Base-by-base conservation (phyloP, 2,797 vertebrate species). In the Hyperoplus immaculatus region DNA sequence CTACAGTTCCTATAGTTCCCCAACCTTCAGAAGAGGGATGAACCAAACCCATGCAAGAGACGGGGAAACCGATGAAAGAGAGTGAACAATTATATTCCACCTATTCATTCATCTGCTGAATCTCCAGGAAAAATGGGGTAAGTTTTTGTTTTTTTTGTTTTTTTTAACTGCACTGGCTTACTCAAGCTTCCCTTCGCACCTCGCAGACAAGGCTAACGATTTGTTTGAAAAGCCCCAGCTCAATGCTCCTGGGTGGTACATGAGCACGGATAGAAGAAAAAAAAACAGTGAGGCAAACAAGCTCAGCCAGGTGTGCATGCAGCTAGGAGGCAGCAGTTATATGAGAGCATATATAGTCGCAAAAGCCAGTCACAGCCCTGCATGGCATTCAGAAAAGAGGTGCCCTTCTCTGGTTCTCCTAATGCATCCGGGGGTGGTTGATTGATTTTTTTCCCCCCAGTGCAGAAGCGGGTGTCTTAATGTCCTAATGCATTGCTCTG, bases 401-500 rank as follows among this genome's bases (percentile, higher is more conserved):
- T 92, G 94, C 91, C 94, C 91, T 92, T 94, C 89, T 88, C 87
- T 75, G 84, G 29, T 29, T 29, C 87, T 90, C 90, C 87, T 92
- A 91, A 94, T 93, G 91, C 87, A 87, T 90, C 91, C 62, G 81
- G 81, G 87, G 88, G 89, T 81, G 91, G 59, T 75, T 92, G 94
- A 95, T 94, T 94, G 94, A 95, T 95, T 95, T 92, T 92, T 90
- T 86, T 29, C 29, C 29, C 29, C 29, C 29, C 29, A 29, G 90
- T 46, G 63, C 90, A 86, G 90, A 83, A 87, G 89, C 92, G 87
- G 87, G 92, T 89, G 92, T 93, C 94, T 94, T 95, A 94, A 96
- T 95, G 95, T 94, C 92, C 94, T 95, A 94, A 95, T 95, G 94
- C 93, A 93, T 94, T 93, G 91, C 92, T 92, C 94, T 94, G 94